Percentiles rank a stretch among this genome's conserved stretches.
Conservation (phyloP, 2,888 invertebrate genomes). For the Eupelmus urozonus region DNA sequence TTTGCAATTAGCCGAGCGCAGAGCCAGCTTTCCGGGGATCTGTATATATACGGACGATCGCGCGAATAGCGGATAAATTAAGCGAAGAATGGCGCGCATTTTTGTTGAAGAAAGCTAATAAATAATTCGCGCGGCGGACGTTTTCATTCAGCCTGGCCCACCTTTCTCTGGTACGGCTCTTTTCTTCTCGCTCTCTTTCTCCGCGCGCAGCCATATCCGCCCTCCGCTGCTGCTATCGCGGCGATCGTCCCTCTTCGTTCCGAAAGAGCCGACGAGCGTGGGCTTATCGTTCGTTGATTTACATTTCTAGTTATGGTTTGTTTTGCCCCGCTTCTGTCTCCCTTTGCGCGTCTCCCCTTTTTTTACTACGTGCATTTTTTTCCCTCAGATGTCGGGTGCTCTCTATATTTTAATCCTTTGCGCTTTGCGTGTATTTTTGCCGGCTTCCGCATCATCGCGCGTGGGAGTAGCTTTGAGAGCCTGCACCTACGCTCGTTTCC, state of each 20-base stretch:
- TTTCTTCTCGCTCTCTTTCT: conserved; percentile 50
- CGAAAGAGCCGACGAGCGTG: too few relatives aligned
- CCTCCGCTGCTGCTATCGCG: neutral
- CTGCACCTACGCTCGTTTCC: neutral
- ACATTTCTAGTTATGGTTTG: conserved; percentile 70
- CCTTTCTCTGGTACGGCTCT: conserved; percentile 68
- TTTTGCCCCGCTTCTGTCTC: conserved; percentile 34
- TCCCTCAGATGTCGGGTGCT: too few relatives aligned
- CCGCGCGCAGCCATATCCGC: neutral
- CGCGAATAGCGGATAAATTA: conserved; percentile 42
- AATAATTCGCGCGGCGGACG: conserved; percentile 69
- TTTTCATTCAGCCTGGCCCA: conserved; percentile 67
- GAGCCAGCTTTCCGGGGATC: neutral
- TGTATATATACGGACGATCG: neutral
- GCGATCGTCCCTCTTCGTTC: conserved; percentile 40
- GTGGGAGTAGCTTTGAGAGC: neutral
- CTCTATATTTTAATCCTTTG: too few relatives aligned
- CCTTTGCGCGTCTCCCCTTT: too few relatives aligned
- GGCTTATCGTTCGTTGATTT: conserved; percentile 73
- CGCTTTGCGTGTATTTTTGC: conserved; percentile 40
- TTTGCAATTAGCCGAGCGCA: conserved; percentile 33
- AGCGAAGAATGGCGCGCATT: conserved; percentile 26
- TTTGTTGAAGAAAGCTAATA: conserved; percentile 62
- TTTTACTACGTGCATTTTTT: too few relatives aligned
- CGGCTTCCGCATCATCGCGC: neutral